Conservation (phyloP, 2,888 invertebrate species). For the Hypolimnas misippus region DNA sequence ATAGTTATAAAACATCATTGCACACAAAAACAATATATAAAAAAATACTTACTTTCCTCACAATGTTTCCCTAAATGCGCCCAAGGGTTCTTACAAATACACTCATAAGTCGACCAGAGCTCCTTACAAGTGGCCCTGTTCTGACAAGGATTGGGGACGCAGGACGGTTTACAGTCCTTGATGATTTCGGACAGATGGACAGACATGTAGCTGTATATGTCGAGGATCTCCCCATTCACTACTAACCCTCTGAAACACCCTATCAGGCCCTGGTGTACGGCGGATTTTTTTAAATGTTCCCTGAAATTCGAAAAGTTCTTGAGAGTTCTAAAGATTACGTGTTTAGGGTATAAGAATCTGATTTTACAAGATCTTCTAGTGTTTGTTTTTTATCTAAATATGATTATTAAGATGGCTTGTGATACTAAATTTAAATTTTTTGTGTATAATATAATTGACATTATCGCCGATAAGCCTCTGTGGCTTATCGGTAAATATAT, state of each 20-base stretch:
- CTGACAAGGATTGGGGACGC: constrained; percentile 96
- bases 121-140: constrained; percentile 96
- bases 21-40: no score
- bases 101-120: constrained; percentile 95
- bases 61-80: constrained; percentile 96
- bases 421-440: no score
- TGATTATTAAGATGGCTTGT: no score
- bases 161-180: constrained; percentile 96
- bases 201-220: constrained; percentile 96
- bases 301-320: constrained; percentile 70
- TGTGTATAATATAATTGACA: no score
- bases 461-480: no score
- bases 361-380: no score
- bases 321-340: neutral
- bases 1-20: no score
- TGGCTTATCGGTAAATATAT: no score
- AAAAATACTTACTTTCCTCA: constrained; percentile 91
- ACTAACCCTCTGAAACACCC: constrained; percentile 97
- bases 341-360: neutral
- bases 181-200: constrained; percentile 96
- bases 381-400: no score
- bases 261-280: constrained; percentile 94
- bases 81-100: constrained; percentile 96
- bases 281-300: constrained; percentile 91
- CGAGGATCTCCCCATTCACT: constrained; percentile 95